phyloP scores from a whole-genome alignment of 2,113 vertebrate genomes.

The Pelmatolapia mariae region DNA sequence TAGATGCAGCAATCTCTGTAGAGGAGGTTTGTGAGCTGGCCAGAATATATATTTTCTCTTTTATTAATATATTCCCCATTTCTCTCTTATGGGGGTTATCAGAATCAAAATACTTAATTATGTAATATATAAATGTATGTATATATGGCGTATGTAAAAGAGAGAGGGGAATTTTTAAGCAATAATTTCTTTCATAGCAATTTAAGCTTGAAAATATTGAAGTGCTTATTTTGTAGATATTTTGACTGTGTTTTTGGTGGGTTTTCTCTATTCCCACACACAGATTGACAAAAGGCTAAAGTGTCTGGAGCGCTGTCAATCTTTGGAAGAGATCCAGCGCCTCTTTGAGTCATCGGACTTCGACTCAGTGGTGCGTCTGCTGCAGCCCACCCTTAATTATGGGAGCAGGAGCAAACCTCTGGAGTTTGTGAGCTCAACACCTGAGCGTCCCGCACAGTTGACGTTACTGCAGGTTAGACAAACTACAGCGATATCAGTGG shows the following conservation, averaged over 20 bases:
- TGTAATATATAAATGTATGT: background rate
- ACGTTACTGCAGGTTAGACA: conserved; percentile 86
- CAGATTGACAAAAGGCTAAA: conserved; percentile 96
- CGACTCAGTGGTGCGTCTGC: conserved; percentile 84
- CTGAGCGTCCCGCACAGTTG: conserved; percentile 93
- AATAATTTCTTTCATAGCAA: background rate
- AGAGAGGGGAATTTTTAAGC: background rate
- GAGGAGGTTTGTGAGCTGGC: conserved; percentile 79
- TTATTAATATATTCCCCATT: background rate
- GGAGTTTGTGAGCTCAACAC: conserved; percentile 88
- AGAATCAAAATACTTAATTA: background rate
- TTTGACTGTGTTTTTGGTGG: background rate
- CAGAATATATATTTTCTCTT: background rate
- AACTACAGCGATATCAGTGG: background rate
- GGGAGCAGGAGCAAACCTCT: conserved; percentile 81
- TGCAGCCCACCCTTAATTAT: conserved; percentile 85
- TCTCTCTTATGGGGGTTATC: background rate
- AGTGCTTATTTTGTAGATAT: background rate
- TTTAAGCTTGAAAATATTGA: background rate
- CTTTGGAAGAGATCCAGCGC: conserved; percentile 94
- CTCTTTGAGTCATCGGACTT: conserved; percentile 88
- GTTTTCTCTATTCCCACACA: background rate
- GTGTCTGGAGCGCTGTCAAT: conserved; percentile 95
- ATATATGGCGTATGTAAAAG: background rate
- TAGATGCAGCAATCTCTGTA: conserved; percentile 85